A percentile compares a stretch with the other conserved stretches of the same genome.
phyloP scores from a whole-genome alignment of 2,113 vertebrate species.

The Alaudala cheleensis region DNA sequence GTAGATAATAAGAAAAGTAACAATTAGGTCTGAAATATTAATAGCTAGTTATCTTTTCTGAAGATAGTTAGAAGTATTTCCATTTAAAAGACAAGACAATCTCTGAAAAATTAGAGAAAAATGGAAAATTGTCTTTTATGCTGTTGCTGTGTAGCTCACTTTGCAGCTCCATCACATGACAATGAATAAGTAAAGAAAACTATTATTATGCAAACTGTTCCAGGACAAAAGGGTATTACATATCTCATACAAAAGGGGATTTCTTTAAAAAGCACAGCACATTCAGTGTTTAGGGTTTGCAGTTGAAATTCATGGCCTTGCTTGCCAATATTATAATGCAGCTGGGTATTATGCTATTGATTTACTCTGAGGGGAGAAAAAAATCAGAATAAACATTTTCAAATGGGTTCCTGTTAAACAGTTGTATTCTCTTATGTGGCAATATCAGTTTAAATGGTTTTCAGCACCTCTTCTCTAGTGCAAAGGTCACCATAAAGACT shows the following conservation, averaged over 20 bases:
- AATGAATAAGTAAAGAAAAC: slow-evolving; percentile 74
- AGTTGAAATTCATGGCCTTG: slow-evolving; percentile 65
- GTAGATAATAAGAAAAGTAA: slow-evolving; percentile 61
- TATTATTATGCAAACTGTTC: slow-evolving; percentile 87
- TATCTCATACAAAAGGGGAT: slow-evolving; percentile 80
- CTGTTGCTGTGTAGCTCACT: slow-evolving; percentile 62
- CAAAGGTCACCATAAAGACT: slow-evolving; percentile 35
- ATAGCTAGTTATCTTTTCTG: slow-evolving; percentile 63
- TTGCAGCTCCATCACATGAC: slow-evolving; percentile 69
- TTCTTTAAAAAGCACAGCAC: slow-evolving; percentile 77
- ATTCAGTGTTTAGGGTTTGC: slow-evolving; percentile 68
- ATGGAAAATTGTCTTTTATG: slow-evolving; percentile 70
- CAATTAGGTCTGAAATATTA: slow-evolving; percentile 72
- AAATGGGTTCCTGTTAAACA: slow-evolving; percentile 22
- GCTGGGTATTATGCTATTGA: slow-evolving; percentile 57
- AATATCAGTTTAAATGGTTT: slow-evolving; percentile 46
- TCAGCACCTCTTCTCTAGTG: background rate
- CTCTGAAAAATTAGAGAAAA: slow-evolving; percentile 58
- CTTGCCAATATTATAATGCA: slow-evolving; percentile 71
- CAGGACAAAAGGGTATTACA: slow-evolving; percentile 80
- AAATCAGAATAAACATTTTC: slow-evolving; percentile 64
- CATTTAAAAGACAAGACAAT: slow-evolving; percentile 70
- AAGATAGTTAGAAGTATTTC: slow-evolving; percentile 65
- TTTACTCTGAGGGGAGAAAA: background rate
- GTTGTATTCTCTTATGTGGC: slow-evolving; percentile 29